Evolutionary conservation across 1,140 invertebrate species (phyloP), one percentile per base, ranked within the genome.

Genomic region (Bombus waltoni): DNA sequence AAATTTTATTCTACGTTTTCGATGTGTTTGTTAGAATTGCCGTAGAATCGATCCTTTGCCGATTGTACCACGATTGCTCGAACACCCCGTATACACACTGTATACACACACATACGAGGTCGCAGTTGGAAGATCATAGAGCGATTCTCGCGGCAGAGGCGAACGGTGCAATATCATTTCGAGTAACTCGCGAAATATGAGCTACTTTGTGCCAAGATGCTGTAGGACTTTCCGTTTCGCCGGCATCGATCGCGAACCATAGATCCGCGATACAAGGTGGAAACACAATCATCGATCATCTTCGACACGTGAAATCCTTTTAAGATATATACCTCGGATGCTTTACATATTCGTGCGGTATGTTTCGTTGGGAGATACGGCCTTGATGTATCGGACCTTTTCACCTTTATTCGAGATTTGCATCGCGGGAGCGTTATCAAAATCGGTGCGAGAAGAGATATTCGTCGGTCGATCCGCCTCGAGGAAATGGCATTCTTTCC

Each of bases 201-300:
- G 78, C 42, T 35, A 28, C 35, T 53, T 18, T 42, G 13, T 35
- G 47, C 28, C 9, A 44, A 42, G 32, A 35, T 68, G 53, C 66
- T 68, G 3, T 40, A 40, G 42, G 42, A 79, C 70, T 81, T 81
- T 70, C 22, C 80, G 57, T 62, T 87, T 79, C 80, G 35, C 38
- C 25, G 53, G 32, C n/a, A 62, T 82, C 71, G 71, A 65, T 75
- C 40, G 25, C 28, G 15, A 35, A 40, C 35, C 10, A 77, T 73
- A 25, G 62, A 66, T 87, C 13, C 66, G 42, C 15, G 47, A 71
- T 35, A 35, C 73, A 42, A 25, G 40, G n/a, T 59, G 22, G 74
- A 44, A 83, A 62, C 80, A 25, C 35, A 65, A 28, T 72, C 81
- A 88, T 88, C 87, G 81, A 88, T 88, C 87, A 88, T 86, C 75